Base-by-base conservation (phyloP, 2,113 vertebrate genomes). In the Euleptes europaea region DNA sequence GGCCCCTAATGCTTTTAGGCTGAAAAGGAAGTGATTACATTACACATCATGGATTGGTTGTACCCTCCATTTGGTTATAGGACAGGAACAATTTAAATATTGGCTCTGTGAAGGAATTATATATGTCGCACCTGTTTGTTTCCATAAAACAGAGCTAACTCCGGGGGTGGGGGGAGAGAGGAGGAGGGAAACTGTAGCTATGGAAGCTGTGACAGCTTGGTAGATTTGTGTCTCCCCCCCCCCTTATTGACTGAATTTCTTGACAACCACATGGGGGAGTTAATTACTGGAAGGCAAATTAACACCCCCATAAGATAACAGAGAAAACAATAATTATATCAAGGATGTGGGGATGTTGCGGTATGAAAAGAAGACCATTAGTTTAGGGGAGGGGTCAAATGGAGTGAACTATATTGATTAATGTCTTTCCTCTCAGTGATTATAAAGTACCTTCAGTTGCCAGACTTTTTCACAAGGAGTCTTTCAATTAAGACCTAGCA, bases 241-340 rank as follows among this genome's bases (percentile, higher is more conserved):
- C 26, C 78, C 84, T 57, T 92, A 93, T 92, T 94, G 94, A 96
- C 96, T 94, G 94, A 92, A 95, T 90, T 93, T 90, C 90, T 93
- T 93, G 93, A 94, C 89, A 94, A 84, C 87, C 92, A 92, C 94
- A 85, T 9, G 86, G 92, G 89, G 90, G 93, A 93, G 92, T 88
- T 94, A 94, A 95, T 95, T 94, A 95, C 88, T 90, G 87, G 84
- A 72, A 93, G 90, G 91, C 88, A 95, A 94, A 96, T 96, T 95
- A 96, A 94, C 92, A 95, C 88, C 47, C 86, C 91, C 89, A 84
- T 91, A 94, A 93, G 95, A 94, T 94, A 95, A 95, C 85, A 84
- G 91, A 92, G 91, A 92, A 94, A 96, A 95, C 94, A 93, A 96
- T 94, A 93, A 96, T 95, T 95, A 91, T 89, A 91, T 88, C 90